phyloP scores from a whole-genome alignment of 2,888 invertebrate species.

The Torymus auratus region DNA sequence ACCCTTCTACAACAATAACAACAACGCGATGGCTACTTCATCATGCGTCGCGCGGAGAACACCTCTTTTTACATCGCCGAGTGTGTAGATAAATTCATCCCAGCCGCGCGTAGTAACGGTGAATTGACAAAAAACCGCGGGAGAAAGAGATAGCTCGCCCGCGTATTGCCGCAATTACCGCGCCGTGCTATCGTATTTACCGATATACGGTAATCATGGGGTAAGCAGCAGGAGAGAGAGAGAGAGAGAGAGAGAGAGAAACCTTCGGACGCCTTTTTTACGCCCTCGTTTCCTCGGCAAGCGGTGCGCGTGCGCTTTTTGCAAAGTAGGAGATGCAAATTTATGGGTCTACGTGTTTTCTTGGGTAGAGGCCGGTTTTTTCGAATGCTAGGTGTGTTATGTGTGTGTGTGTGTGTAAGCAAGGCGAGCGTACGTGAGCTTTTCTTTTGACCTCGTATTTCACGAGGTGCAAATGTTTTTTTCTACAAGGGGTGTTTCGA shows the following conservation, averaged over 20 bases:
- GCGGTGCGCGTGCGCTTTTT: neutral
- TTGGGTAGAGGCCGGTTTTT: neutral
- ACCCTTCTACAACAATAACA: too few relatives aligned
- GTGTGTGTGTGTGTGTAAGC: too few relatives aligned
- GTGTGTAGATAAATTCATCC: neutral
- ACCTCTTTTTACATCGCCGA: neutral
- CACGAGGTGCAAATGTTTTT: conserved; percentile 17
- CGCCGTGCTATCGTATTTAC: conserved; percentile 19
- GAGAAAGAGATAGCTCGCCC: conserved; percentile 17
- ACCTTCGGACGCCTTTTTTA: neutral
- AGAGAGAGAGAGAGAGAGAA: conserved; percentile 3
- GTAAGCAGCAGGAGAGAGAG: conserved; percentile 30
- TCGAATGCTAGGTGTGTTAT: neutral
- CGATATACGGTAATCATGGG: conserved; percentile 44
- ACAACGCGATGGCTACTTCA: too few relatives aligned
- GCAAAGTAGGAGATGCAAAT: conserved; percentile 18
- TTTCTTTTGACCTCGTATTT: neutral
- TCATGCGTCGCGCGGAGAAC: conserved; percentile 9
- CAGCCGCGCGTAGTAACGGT: conserved; percentile 20
- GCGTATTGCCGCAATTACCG: conserved; percentile 33
- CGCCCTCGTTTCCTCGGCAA: neutral
- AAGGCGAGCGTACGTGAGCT: too few relatives aligned
- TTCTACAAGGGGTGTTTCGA: neutral
- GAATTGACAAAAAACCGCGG: conserved; percentile 40
- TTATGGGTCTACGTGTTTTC: conserved; percentile 20